These are phyloP conservation scores for Aricia artaxerxes DNA, from an alignment of 2,888 invertebrate species.

Conservation along the genomic window DNA sequence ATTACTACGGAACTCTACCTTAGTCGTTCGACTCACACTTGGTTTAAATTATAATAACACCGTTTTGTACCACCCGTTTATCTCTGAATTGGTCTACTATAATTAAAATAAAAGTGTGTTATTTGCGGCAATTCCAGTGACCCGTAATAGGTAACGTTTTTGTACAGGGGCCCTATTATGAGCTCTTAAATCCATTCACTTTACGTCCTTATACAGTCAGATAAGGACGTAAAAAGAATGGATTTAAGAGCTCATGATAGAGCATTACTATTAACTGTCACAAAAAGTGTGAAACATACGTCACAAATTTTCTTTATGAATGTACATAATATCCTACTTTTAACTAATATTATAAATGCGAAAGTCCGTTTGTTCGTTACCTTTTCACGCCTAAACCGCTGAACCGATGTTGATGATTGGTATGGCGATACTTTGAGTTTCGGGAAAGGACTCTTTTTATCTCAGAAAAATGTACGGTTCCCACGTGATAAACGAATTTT, in stretches of 20 bases:
- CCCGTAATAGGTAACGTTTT: not conserved
- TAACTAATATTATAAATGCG: too few relatives aligned
- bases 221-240: too few relatives aligned
- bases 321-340: not conserved
- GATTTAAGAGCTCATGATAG: too few relatives aligned
- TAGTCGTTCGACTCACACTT: not conserved
- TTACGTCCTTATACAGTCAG: too few relatives aligned
- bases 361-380: too few relatives aligned
- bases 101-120: constrained; percentile 24
- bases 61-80: constrained; percentile 27
- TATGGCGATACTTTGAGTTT: too few relatives aligned
- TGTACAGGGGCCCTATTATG: not conserved
- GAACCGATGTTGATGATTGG: too few relatives aligned
- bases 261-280: not conserved
- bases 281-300: not conserved
- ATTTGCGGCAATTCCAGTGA: constrained; percentile 22
- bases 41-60: not conserved
- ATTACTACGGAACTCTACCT: not conserved
- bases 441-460: too few relatives aligned
- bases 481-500: too few relatives aligned
- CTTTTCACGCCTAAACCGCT: too few relatives aligned
- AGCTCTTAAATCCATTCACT: too few relatives aligned
- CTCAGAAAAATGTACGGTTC: too few relatives aligned
- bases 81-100: constrained; percentile 19
- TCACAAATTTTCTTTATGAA: not conserved